Base-by-base conservation (phyloP, 2,113 vertebrate species). In the Willisornis vidua region DNA sequence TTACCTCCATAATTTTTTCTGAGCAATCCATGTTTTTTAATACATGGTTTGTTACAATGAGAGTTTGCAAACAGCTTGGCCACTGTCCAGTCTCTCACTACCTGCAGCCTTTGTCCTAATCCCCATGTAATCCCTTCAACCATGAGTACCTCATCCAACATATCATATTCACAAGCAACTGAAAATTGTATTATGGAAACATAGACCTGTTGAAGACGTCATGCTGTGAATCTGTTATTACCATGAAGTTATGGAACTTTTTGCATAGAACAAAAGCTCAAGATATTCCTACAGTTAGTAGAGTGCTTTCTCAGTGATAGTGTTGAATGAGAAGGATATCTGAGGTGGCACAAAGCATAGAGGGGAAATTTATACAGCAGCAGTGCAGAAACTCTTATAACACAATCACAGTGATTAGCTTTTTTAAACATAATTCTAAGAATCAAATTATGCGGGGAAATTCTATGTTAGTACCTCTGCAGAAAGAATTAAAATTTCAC, bases 361-460 rank as follows among this genome's bases (percentile, higher is more conserved):
- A 51, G 75, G 19, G 39, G 62, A 83, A 85, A 94, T 95, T 93
- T 77, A 51, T 65, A 37, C 35, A 26, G 59, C 3, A 95, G 71
- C 19, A 67, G 37, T 35, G 48, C 39, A 80, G 87, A 81, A 94
- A 72, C 61, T 84, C 93, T 94, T 0, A 0, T 65, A 94, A 83
- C 67, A 94, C 65, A 96, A 95, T 94, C 83, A 67, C 59, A 48
- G 72, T 90, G 90, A 95, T 91, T 88, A 94, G 61, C 52, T 88
- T 83, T 83, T 63, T 84, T 72, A 91, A 74, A 70, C 19, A 57
- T 26, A 72, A 93, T 85, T 65, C 59, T 85, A 83, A 55, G 29
- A 57, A 83, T 20, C 1, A 84, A 91, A 86, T 96, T 91, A 92
- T 43, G 33, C 39, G 80, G 39, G 76, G 35, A 93, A 93, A 85